Base-by-base conservation (phyloP, 2,113 vertebrate genomes). In the Megatriorchis doriae region DNA sequence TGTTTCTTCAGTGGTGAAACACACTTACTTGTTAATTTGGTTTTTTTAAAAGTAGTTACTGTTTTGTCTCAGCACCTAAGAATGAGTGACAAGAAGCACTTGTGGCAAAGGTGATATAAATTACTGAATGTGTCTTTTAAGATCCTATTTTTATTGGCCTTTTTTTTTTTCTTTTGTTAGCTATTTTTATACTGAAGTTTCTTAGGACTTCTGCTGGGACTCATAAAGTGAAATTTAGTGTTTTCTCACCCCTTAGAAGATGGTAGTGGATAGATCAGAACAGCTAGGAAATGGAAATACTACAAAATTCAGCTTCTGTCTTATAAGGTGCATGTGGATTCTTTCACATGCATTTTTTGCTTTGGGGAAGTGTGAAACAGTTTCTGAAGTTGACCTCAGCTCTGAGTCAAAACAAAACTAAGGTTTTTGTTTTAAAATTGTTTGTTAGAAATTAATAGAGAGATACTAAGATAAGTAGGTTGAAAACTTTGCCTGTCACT, bases 281-380 rank as follows among this genome's bases (percentile, higher is more conserved):
- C 26, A 63, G 43, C 34, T 50, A 38, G 55, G 17, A 65, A 90
- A 18, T 53, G 36, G 52, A 59, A 92, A 56, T 52, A 7, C 16
- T 18, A 0, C 3, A 2, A 7, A 75, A 73, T n/a, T 31, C 50
- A 34, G 50, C 36, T 63, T 40, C 53, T 75, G 10, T 47, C 13
- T 14, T 19, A 2, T 1, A 3, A 56, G 43, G 53, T 20, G 7
- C 0, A 0, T 12, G 45, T 48, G 67, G 61, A 40, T 77, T 55
- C 79, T 61, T 86, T 43, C 70, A 43, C 5, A 0, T 8, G 12
- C 7, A 6, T 55, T 27, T 45, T 67, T 66, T 52, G 52, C 42
- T 95, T 59, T 77, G 67, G 22, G 25, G 86, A 74, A 70, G 48
- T 7, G 18, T 53, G 47, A 32, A 79, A 80, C 36, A 7, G 43